phyloP scores from a whole-genome alignment of 2,797 vertebrate genomes.

The Oryzias sinensis region DNA sequence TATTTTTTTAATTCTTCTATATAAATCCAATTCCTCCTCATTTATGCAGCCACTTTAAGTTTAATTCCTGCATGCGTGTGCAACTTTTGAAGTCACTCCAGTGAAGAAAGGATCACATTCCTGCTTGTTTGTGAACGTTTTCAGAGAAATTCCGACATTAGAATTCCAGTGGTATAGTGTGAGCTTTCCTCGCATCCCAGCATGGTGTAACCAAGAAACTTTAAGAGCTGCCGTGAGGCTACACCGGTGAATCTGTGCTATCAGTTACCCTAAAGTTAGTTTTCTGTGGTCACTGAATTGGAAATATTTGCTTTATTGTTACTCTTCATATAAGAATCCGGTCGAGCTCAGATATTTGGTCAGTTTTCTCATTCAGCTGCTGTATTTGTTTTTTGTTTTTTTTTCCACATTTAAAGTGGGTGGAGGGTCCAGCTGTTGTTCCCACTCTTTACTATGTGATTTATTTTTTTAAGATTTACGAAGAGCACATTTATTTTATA shows the following conservation, averaged over 20 bases:
- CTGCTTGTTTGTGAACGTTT: slow-evolving; percentile 46
- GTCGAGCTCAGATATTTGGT: slow-evolving; percentile 26
- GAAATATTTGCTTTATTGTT: slow-evolving; percentile 18
- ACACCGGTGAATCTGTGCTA: slow-evolving; percentile 12
- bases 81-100: slow-evolving; percentile 31
- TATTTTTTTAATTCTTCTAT: neutral
- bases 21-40: slow-evolving; percentile 14
- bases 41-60: slow-evolving; percentile 3
- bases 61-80: slow-evolving; percentile 33
- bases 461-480: slow-evolving; percentile 68
- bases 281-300: slow-evolving; percentile 7
- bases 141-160: slow-evolving; percentile 60
- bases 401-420: slow-evolving; percentile 33
- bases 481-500: slow-evolving; percentile 78
- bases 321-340: neutral
- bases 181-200: slow-evolving; percentile 25
- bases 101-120: slow-evolving; percentile 68
- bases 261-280: slow-evolving; percentile 21
- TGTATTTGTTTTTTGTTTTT: slow-evolving; percentile 53
- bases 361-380: slow-evolving; percentile 62
- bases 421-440: slow-evolving; percentile 51
- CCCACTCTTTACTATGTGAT: slow-evolving; percentile 74
- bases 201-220: slow-evolving; percentile 3
- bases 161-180: slow-evolving; percentile 55
- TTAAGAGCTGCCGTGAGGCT: slow-evolving; percentile 20